Base-by-base conservation (phyloP, 2,888 invertebrate genomes). In the Latheticus oryzae region DNA sequence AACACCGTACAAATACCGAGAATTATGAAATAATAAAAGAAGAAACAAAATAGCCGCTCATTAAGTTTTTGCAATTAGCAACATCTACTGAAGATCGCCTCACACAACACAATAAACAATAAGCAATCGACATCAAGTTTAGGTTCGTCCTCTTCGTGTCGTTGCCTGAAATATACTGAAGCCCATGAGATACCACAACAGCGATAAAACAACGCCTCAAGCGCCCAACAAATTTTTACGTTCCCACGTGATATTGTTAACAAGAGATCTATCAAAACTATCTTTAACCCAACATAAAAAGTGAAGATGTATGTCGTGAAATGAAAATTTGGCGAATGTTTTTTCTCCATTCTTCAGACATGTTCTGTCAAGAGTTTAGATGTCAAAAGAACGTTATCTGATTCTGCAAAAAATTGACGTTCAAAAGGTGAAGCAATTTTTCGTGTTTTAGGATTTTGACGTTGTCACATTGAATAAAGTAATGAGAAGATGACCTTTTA, bases 181-280 rank as follows among this genome's bases (percentile, higher is more conserved):
- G 35, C 26, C 35, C 12, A 8, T 24, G 38, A 53, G 53, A 53
- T 43, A 37, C 53, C 26, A 53, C 32, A 7, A 42, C 28, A 21
- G 30, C 53, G 53, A 53, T 53, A 53, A 53, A 33, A 13, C n/a
- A 13, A 24, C 3, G 53, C 43, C 45, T 16, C 33, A 12, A 45
- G 53, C 53, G 33, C 11, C 35, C 16, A 16, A 43, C 43, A 51
- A 43, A 43, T 53, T 53, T 53, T 53, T 45, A 42, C 53, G 26
- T 53, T 53, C 53, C 53, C 53, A 53, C 43, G 45, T 53, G 35
- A 53, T 53, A 53, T 23, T 53, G 53, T 53, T 43, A 53, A 53
- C 53, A 43, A 43, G n/a, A 43, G 45, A 53, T 53, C 42, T 43
- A 53, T 53, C 53, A 53, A 53, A 53, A 32, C 32, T 16, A 45